Conservation (phyloP, 1,140 invertebrate genomes). For the Paraescarpia echinospica region DNA sequence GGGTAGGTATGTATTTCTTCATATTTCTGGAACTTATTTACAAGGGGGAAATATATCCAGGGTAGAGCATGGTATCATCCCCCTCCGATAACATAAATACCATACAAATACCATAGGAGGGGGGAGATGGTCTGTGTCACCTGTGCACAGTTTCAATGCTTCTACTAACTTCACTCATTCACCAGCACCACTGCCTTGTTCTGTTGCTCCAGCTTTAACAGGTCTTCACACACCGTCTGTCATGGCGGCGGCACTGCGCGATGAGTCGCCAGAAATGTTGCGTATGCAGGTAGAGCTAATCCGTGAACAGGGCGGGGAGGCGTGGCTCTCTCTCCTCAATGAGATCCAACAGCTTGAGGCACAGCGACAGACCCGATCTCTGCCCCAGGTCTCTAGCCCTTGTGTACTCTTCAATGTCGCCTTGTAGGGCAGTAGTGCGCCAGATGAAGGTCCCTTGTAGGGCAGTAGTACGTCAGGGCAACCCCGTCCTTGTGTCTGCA, state of each 20-base stretch:
- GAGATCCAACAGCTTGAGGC: conserved; percentile 7
- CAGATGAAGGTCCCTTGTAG: too few species aligned
- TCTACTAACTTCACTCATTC: not conserved
- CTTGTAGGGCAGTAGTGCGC: not conserved
- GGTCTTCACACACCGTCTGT: not conserved
- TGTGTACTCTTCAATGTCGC: not conserved
- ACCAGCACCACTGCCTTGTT: not conserved
- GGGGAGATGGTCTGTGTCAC: too few species aligned
- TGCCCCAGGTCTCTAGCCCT: not conserved
- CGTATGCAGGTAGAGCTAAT: conserved; percentile 24
- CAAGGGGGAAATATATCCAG: too few species aligned
- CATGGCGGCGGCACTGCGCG: not conserved
- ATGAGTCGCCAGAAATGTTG: not conserved
- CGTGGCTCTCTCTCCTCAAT: conserved; percentile 29
- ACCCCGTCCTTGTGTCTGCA: too few species aligned
- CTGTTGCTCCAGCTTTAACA: not conserved
- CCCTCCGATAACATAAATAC: too few species aligned
- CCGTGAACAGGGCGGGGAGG: conserved; percentile 25
- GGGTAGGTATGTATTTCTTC: too few species aligned
- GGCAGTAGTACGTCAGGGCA: too few species aligned
- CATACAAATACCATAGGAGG: too few species aligned
- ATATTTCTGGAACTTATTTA: too few species aligned
- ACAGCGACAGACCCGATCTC: not conserved
- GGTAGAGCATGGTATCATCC: too few species aligned
- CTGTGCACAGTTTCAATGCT: not conserved